These are phyloP conservation scores for Bombycilla garrulus DNA, from an alignment of 2,113 vertebrate species.

Conservation along the genomic window DNA sequence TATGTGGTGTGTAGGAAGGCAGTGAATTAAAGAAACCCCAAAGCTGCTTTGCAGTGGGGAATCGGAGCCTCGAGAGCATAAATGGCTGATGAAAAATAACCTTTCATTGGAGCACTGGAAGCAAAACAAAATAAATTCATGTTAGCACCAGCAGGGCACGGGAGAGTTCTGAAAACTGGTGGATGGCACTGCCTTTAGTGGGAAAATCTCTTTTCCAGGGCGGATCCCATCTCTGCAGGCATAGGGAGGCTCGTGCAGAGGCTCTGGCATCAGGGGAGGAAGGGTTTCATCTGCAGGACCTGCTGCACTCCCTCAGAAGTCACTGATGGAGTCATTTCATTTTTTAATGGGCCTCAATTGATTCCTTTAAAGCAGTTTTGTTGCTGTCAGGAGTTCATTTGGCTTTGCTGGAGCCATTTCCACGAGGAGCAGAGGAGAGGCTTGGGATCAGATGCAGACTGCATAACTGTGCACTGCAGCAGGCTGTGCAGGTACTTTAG, in stretches of 20 bases:
- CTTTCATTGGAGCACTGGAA: background rate
- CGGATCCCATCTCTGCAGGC: background rate
- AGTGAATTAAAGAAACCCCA: background rate
- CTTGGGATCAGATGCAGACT: background rate
- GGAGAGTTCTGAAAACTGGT: background rate
- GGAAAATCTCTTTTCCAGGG: background rate
- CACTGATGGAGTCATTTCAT: background rate
- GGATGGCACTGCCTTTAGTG: background rate
- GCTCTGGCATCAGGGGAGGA: background rate
- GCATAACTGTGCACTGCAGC: background rate
- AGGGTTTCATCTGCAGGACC: background rate
- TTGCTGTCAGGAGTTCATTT: slow-evolving; percentile 17
- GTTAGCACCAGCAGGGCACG: background rate
- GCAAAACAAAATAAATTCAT: background rate
- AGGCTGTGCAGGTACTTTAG: background rate
- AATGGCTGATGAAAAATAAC: background rate
- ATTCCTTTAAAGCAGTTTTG: background rate
- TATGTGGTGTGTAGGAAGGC: background rate
- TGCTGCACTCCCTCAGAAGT: background rate
- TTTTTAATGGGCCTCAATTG: background rate
- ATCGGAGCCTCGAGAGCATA: background rate
- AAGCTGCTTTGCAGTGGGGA: background rate
- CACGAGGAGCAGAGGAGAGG: background rate
- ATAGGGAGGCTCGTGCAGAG: background rate
- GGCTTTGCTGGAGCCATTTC: background rate